Evolutionary conservation across 2,888 invertebrate species (phyloP).

Genomic region (Ditula angustiorana): DNA sequence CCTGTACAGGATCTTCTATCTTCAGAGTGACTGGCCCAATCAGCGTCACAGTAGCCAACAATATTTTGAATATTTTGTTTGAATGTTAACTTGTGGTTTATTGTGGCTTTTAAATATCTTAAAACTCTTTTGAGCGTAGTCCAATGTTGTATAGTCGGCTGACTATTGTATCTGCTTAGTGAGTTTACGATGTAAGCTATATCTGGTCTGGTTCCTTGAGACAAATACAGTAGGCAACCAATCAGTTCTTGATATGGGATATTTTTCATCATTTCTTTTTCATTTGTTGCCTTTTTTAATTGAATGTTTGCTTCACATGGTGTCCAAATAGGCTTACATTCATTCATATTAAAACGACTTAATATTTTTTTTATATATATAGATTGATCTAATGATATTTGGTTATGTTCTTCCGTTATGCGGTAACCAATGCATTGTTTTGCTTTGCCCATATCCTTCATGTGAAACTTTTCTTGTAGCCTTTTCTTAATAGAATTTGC

Average conservation of each 20-base stretch:
- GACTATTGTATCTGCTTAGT: not conserved
- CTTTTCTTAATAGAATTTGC: constrained; percentile 34
- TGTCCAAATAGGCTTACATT: constrained; percentile 44
- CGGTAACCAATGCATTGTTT: constrained; percentile 34
- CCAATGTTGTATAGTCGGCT: not conserved
- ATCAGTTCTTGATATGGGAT: constrained; percentile 31
- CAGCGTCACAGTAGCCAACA: constrained; percentile 2
- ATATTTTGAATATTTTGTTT: not conserved
- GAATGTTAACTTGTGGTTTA: not conserved
- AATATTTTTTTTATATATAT: constrained; percentile 42
- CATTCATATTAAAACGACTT: constrained; percentile 37
- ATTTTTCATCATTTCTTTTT: constrained; percentile 9
- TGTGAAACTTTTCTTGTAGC: constrained; percentile 41
- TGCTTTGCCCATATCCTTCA: constrained; percentile 43
- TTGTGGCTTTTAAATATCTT: not conserved
- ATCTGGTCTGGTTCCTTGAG: not conserved
- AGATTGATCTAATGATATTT: constrained; percentile 38
- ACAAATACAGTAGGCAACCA: constrained; percentile 11
- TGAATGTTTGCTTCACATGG: constrained; percentile 28
- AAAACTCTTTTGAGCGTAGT: not conserved
- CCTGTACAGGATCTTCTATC: constrained; percentile 32
- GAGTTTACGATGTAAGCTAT: not conserved
- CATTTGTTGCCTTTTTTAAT: constrained; percentile 14
- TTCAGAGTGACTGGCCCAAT: not conserved
- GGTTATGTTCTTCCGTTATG: not conserved